These are phyloP conservation scores for Saccopteryx bilineata DNA, from an alignment of 2,113 vertebrate species.

Conservation along the genomic window DNA sequence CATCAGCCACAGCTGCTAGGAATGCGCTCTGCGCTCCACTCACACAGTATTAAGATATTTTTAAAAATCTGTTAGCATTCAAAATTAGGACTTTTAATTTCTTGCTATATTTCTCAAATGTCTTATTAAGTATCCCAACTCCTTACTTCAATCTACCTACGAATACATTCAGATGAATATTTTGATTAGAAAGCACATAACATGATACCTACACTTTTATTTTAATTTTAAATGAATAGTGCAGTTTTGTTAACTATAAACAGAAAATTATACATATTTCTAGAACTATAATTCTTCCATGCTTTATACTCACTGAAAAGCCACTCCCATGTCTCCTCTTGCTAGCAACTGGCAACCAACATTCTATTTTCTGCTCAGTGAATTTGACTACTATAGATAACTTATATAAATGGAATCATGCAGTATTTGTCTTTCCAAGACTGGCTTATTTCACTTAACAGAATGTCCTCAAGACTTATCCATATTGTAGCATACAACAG, in stretches of 20 bases:
- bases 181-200: neutral
- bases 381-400: neutral
- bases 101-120: neutral
- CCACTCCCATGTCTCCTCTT: neutral
- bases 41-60: neutral
- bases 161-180: neutral
- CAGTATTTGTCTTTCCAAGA: neutral
- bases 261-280: neutral
- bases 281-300: neutral
- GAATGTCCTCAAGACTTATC: neutral
- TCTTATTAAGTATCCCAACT: neutral
- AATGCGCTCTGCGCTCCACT: too few species aligned
- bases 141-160: neutral
- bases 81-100: neutral
- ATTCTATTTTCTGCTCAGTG: slow-evolving; percentile 8
- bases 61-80: neutral
- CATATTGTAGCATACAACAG: neutral
- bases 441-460: neutral
- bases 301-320: neutral
- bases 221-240: neutral
- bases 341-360: neutral
- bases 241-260: neutral
- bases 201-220: neutral
- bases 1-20: too few species aligned
- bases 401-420: neutral